Evolutionary conservation across 2,888 invertebrate species (phyloP), one percentile per base, ranked within the genome.

Genomic region (Agrilus mali): DNA sequence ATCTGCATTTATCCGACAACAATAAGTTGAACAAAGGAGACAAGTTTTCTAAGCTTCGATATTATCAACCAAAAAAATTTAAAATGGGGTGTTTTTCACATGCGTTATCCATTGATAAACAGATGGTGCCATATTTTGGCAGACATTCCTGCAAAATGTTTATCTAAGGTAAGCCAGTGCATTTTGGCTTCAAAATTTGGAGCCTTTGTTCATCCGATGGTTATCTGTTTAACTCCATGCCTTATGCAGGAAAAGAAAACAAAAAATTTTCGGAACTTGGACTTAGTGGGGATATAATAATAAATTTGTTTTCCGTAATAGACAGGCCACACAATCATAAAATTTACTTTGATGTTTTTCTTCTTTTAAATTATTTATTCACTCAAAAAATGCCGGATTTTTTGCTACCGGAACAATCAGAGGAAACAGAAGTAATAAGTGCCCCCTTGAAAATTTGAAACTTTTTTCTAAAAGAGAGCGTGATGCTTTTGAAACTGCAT

Each of bases 61-160:
- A 33, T 49, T 10, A 33, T 54, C 17, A 56, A 57, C 41, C 16
- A 51, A 43, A 50, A 49, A 42, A 43, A 44, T 40, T 13, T 51
- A 38, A 50, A 55, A 43, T 56, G 47, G 39, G 53, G 53, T n/a
- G 36, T 55, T 33, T 55, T 52, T 51, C 35, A 50, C 42, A n/a
- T n/a, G n/a, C n/a, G n/a, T 41, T 58, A 31, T 54, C 55, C 1
- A 54, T 56, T 17, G 56, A 59, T 45, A 51, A 59, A 39, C 37
- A 46, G 43, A 53, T 52, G 51, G 46, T 53, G 7, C 45, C 50
- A 3, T 50, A 51, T 36, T 58, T 55, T 50, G 56, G 55, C 10
- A 22, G 47, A 32, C 57, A 57, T 46, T 55, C 55, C 7, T 48
- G 48, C 16, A 58, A 59, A 48, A 56, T 55, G 53, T 59, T 55